These are phyloP conservation scores for Trissoscelio sp. DNA, from an alignment of 2,888 invertebrate genomes.

Conservation along the genomic window DNA sequence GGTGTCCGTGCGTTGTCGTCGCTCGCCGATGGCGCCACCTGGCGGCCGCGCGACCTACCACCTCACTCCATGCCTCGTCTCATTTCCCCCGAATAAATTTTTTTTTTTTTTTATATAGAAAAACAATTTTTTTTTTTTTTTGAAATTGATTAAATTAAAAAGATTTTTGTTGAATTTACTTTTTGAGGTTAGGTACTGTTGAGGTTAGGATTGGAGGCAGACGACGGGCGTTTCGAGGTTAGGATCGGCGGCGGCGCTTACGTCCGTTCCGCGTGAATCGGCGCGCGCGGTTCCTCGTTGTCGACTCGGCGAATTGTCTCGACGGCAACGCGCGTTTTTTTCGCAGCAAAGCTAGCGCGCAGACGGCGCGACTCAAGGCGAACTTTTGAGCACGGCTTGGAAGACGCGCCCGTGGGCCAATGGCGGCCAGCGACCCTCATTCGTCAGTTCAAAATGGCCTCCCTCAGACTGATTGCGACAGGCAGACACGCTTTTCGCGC, in stretches of 20 bases:
- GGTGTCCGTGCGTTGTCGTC: constrained; percentile 80
- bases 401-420: constrained; percentile 82
- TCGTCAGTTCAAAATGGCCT: constrained; percentile 81
- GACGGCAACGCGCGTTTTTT: too few species aligned
- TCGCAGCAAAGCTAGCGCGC: too few species aligned
- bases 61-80: constrained; percentile 68
- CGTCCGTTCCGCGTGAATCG: too few species aligned
- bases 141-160: too few species aligned
- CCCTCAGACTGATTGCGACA: constrained; percentile 77
- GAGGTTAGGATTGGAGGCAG: neutral
- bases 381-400: constrained; percentile 76
- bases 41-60: constrained; percentile 71
- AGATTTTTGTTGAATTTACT: too few species aligned
- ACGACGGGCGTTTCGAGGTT: neutral
- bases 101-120: too few species aligned
- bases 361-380: too few species aligned
- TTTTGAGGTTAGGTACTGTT: too few species aligned
- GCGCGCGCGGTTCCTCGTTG: neutral
- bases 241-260: constrained; percentile 8
- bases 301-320: too few species aligned
- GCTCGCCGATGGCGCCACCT: constrained; percentile 80
- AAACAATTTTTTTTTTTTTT: too few species aligned
- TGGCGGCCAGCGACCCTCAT: constrained; percentile 81
- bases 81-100: too few species aligned
- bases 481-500: neutral